Evolutionary conservation across 37 sponge, comb jelly and placozoan genomes (phyloP), one percentile per base, ranked within the genome.

Genomic region (Theonella swinhoei): DNA sequence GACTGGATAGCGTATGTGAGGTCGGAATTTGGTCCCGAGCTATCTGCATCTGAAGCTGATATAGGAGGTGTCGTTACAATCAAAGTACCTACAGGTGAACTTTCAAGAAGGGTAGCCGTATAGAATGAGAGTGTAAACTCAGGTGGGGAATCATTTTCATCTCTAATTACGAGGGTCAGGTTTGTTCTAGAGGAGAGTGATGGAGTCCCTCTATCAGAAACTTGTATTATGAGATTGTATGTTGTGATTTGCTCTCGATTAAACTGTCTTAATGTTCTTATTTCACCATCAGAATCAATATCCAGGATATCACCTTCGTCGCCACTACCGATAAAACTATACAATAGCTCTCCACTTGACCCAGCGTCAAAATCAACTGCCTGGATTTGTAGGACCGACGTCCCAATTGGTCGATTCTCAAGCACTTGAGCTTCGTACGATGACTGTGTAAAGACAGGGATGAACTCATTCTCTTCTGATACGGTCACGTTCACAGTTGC

Each of bases 331-430:
- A 77, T 64, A 32, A 85, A 64, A 17, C 40, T 35, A 62, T 77
- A 80, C 0, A 43, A 65, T 19, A 88, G 32, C 0, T 75, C 71
- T 19, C 89, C 89, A 77, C 85, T 85, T 37, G 68, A 26, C 0
- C 89, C 93, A 54, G 67, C 77, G 65, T 92, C 93, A 3, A 19
- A 22, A 69, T 88, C 93, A 63, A 72, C 77, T 28, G 89, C 93
- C 1, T 20, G 23, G 23, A 85, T 72, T 23, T 30, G 25, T 32
- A 25, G 22, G 39, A 92, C 81, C 72, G 24, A 43, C 4, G 30
- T 62, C 0, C 85, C 82, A 3, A 72, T 35, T 35, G 76, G 71
- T 28, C 32, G 58, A 30, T 76, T 84, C 30, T 92, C 93, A 19
- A 61, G 7, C 63, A 92, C 72, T 24, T 25, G 42, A 3, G 65